phyloP scores from a whole-genome alignment of 2,113 vertebrate species.

The Paracanthobrama guichenoti region DNA sequence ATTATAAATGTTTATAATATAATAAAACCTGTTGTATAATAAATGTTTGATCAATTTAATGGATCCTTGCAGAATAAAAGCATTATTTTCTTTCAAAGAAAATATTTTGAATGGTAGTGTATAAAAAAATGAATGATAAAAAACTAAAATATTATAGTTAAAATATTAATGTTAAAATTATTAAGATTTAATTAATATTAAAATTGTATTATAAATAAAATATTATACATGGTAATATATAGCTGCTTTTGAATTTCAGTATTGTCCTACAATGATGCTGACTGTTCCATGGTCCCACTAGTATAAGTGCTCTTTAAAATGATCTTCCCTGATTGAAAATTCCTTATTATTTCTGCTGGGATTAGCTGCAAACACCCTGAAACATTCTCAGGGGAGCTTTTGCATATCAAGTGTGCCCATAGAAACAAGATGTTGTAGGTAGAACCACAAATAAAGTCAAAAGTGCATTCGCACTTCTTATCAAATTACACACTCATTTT shows the following conservation, averaged over 20 bases:
- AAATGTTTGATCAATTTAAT: too few relatives aligned
- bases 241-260: background rate
- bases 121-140: background rate
- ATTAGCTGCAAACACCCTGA: conserved; percentile 9
- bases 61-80: background rate
- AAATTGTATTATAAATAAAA: too few relatives aligned
- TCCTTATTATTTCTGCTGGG: background rate
- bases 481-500: conserved; percentile 5
- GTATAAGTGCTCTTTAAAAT: background rate
- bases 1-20: too few relatives aligned
- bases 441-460: conserved; percentile 18
- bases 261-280: background rate
- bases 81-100: background rate
- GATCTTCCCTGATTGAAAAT: background rate
- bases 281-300: background rate
- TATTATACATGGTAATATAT: background rate
- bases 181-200: too few relatives aligned
- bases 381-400: background rate
- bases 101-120: background rate
- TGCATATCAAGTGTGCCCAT: background rate
- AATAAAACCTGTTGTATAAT: too few relatives aligned
- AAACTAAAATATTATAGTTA: background rate
- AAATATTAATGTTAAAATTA: background rate
- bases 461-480: conserved; percentile 8
- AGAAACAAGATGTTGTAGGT: conserved; percentile 13